Evolutionary conservation across 2,113 vertebrate genomes (phyloP).

Genomic region (Amphiprion ocellaris): DNA sequence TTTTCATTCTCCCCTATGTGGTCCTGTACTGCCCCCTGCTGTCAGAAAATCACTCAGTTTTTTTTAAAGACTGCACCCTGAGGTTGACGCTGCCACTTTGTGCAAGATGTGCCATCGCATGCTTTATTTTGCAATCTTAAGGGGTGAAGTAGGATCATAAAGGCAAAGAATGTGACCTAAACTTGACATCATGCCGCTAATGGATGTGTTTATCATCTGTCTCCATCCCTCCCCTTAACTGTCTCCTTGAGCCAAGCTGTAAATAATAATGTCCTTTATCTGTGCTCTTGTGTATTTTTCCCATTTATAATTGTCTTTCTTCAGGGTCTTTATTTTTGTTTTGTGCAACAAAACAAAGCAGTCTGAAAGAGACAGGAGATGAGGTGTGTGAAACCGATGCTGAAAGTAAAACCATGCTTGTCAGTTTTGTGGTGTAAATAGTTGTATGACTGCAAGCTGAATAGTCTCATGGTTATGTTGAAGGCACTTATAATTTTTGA

Average conservation of each 20-base stretch:
- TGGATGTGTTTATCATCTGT: slow-evolving; percentile 76
- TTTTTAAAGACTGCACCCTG: slow-evolving; percentile 44
- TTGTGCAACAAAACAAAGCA: slow-evolving; percentile 81
- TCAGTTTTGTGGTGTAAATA: slow-evolving; percentile 74
- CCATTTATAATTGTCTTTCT: slow-evolving; percentile 68
- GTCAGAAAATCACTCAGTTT: slow-evolving; percentile 50
- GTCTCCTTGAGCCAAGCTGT: slow-evolving; percentile 81
- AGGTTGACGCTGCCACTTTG: slow-evolving; percentile 43
- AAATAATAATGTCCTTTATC: slow-evolving; percentile 73
- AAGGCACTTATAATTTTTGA: slow-evolving; percentile 86
- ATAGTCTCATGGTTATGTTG: slow-evolving; percentile 76
- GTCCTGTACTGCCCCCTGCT: slow-evolving; percentile 77
- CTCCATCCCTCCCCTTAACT: slow-evolving; percentile 64
- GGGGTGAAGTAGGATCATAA: slow-evolving; percentile 63
- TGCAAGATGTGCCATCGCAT: slow-evolving; percentile 56
- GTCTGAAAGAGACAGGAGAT: slow-evolving; percentile 72
- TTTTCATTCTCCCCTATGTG: slow-evolving; percentile 42
- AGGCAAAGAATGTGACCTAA: slow-evolving; percentile 82
- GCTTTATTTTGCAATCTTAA: slow-evolving; percentile 71
- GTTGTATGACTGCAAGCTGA: slow-evolving; percentile 72
- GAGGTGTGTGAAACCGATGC: slow-evolving; percentile 81
- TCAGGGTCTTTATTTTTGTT: slow-evolving; percentile 82
- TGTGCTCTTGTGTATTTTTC: slow-evolving; percentile 74
- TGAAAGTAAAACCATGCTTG: slow-evolving; percentile 78
- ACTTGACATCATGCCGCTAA: slow-evolving; percentile 77